Conservation (phyloP, 2,113 vertebrate genomes). For the Mesocricetus auratus region DNA sequence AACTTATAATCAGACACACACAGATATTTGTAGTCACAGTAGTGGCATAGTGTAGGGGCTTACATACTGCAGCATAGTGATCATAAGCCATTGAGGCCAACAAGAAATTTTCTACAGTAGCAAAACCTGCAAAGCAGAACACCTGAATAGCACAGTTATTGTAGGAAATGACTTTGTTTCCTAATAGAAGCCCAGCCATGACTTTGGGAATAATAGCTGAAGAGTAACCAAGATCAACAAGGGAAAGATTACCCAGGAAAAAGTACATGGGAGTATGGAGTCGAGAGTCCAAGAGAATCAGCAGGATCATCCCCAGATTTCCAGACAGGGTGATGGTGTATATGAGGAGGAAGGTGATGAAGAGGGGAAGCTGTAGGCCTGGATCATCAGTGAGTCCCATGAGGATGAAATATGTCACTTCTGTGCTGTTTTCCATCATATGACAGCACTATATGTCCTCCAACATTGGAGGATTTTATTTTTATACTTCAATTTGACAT, state of each 20-base stretch:
- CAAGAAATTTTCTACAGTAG: not conserved
- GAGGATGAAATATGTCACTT: not conserved
- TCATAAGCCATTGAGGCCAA: not conserved
- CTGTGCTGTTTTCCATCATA: not conserved
- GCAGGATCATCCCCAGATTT: not conserved
- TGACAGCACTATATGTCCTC: not conserved
- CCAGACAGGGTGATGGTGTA: not conserved
- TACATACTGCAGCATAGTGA: not conserved
- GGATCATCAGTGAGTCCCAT: not conserved
- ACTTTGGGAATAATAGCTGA: not conserved
- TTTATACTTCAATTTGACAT: too few relatives aligned
- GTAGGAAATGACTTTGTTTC: not conserved
- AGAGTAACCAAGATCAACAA: not conserved
- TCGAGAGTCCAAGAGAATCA: not conserved
- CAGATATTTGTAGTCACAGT: not conserved
- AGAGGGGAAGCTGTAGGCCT: not conserved
- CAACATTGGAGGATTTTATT: not conserved
- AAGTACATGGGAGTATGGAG: not conserved
- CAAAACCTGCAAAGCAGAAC: not conserved
- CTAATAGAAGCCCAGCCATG: not conserved
- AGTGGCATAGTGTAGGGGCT: not conserved
- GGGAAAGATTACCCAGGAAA: not conserved
- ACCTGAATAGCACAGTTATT: not conserved
- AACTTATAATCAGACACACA: not conserved
- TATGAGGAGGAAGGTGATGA: not conserved